Evolutionary conservation across 2,797 vertebrate genomes (phyloP), one percentile per base, ranked within the genome.

Genomic region (Phalanger gymnotis): DNA sequence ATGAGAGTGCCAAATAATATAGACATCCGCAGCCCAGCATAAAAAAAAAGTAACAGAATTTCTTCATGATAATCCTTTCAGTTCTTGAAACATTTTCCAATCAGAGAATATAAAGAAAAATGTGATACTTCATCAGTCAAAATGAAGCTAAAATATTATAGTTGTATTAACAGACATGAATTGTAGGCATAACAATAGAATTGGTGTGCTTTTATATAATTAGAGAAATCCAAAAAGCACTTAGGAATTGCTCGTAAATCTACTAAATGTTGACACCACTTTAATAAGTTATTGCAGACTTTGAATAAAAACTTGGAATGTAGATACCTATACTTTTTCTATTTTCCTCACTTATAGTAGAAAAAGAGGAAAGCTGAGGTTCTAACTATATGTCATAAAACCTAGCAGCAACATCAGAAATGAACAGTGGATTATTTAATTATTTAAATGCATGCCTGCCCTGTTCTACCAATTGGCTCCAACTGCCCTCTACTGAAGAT

Each of bases 231-330:
- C 92, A 95, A 96, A 96, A 96, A 97, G 53, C 91, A 81, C 92
- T 97, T 97, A 93, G 93, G 95, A 97, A 97, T 97, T 97, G 90
- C 92, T 97, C 47, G n/a, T 98, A 98, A 97, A 98, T 98, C 94
- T 97, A 94, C 92, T 51, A 56, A 22, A 9, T 97, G 53, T 97
- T 98, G 95, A 96, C 92, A 97, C 47, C 53, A 90, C n/a, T 96
- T 98, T 93, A 95, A 97, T 97, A 95, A 98, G 92, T 98, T 97
- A 91, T 96, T 97, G 96, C 54, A 96, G 81, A 93, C 91, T 96
- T 47, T 90, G 92, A 95, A 94, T 96, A 98, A 96, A 97, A 97
- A 96, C 13, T 95, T 96, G 54, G 58, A 97, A 57, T 93, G 81
- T 93, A 97, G 91, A 96, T 96, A 93, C 93, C 92, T 97, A 19